A percentile compares a stretch with the other conserved stretches of the same genome.
Conservation (phyloP, 37 sponge, comb jelly and placozoan genomes). For the Tethya wilhelma region DNA sequence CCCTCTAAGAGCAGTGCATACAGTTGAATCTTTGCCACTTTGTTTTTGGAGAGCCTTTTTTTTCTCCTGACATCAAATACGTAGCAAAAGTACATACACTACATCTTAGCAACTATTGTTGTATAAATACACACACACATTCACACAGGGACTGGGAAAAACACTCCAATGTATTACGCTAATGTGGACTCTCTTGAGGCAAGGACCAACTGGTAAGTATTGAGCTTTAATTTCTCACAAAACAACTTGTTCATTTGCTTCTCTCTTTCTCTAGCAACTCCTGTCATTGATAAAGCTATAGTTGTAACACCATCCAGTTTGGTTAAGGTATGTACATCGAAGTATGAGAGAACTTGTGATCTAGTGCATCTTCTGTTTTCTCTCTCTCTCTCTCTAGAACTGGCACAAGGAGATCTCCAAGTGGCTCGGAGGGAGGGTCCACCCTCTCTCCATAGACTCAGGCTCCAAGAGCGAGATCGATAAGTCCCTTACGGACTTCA, state of each 20-base stretch:
- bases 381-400: conserved; percentile 59
- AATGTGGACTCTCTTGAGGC: conserved; percentile 91
- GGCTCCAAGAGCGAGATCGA: conserved; percentile 95
- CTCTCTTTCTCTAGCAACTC: neutral
- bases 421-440: conserved; percentile 84
- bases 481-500: conserved; percentile 55
- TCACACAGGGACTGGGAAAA: conserved; percentile 89
- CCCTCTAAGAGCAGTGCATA: no score
- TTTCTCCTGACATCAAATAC: no score
- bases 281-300: conserved; percentile 74
- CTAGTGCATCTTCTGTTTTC: neutral
- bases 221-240: neutral
- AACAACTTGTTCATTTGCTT: neutral
- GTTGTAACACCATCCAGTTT: conserved; percentile 96
- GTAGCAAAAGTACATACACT: no score
- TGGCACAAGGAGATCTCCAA: conserved; percentile 97
- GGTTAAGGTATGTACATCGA: conserved; percentile 84
- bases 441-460: conserved; percentile 88
- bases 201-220: conserved; percentile 64
- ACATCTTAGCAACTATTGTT: no score
- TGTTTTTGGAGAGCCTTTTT: no score
- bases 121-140: neutral
- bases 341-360: neutral
- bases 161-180: conserved; percentile 96
- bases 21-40: no score